Percentiles rank a stretch among this genome's conserved stretches.
Conservation (phyloP, 2,797 vertebrate species). For the Rachycentron canadum region DNA sequence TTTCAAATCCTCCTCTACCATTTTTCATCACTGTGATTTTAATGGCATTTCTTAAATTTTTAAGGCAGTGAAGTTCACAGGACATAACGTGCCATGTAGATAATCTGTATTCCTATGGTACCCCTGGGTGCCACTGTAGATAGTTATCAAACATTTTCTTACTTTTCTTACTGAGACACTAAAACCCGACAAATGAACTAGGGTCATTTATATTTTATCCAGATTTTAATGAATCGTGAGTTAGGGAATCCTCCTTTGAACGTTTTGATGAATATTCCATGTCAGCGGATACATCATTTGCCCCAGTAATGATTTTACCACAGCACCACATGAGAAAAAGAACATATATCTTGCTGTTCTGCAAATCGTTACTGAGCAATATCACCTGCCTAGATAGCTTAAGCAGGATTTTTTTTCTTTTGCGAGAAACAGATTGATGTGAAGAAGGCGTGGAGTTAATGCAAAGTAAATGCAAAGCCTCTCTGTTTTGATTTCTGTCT, state of each 20-base stretch:
- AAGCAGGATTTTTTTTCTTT: slow-evolving; percentile 35
- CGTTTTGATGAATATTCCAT: slow-evolving; percentile 68
- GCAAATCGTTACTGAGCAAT: slow-evolving; percentile 35
- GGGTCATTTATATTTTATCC: slow-evolving; percentile 70
- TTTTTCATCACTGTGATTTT: slow-evolving; percentile 48
- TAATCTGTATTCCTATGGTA: slow-evolving; percentile 49
- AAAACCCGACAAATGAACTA: slow-evolving; percentile 59
- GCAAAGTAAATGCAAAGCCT: slow-evolving; percentile 21
- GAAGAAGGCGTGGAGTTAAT: slow-evolving; percentile 32
- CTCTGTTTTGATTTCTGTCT: background rate
- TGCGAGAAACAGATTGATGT: slow-evolving; percentile 44
- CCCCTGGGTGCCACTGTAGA: slow-evolving; percentile 40
- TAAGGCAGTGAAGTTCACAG: slow-evolving; percentile 29
- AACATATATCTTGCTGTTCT: slow-evolving; percentile 43
- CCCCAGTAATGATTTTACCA: slow-evolving; percentile 55
- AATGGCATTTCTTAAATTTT: slow-evolving; percentile 34
- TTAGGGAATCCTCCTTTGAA: slow-evolving; percentile 56
- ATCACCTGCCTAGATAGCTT: slow-evolving; percentile 57
- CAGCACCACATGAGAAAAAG: slow-evolving; percentile 26
- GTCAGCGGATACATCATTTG: slow-evolving; percentile 58
- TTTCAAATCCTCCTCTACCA: slow-evolving; percentile 38
- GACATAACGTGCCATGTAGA: slow-evolving; percentile 7
- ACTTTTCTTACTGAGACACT: slow-evolving; percentile 52
- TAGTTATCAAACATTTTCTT: slow-evolving; percentile 61
- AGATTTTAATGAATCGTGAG: slow-evolving; percentile 66